phyloP scores from a whole-genome alignment of 2,797 vertebrate genomes.

The Lithobates sylvaticus region DNA sequence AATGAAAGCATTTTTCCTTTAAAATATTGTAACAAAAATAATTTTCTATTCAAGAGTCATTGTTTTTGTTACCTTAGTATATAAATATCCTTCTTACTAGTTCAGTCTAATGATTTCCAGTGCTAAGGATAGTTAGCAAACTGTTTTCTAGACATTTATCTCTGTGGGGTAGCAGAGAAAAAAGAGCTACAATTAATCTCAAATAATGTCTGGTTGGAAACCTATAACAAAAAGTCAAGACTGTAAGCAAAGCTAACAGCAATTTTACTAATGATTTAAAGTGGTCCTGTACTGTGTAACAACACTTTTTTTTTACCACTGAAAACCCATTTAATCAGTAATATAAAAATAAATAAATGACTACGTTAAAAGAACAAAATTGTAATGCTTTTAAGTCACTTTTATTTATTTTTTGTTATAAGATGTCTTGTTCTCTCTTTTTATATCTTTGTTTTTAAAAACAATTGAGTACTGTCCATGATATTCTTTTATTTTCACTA shows the following conservation, averaged over 20 bases:
- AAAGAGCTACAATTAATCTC: conserved; percentile 67
- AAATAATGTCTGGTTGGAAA: conserved; percentile 64
- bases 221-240: conserved; percentile 47
- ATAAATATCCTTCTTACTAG: conserved; percentile 56
- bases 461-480: too few relatives aligned
- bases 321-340: not conserved
- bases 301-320: not conserved
- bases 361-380: not conserved
- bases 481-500: too few relatives aligned
- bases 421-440: too few relatives aligned
- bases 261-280: not conserved
- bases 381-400: too few relatives aligned
- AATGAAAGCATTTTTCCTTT: not conserved
- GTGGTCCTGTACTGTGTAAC: not conserved
- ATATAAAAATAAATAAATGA: not conserved
- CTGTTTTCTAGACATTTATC: conserved; percentile 67
- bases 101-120: conserved; percentile 62
- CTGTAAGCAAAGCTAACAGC: conserved; percentile 5
- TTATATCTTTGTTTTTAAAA: too few relatives aligned
- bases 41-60: not conserved
- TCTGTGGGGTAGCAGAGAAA: conserved; percentile 65
- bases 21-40: not conserved
- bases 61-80: conserved; percentile 18
- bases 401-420: not conserved
- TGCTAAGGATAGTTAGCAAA: conserved; percentile 64